Evolutionary conservation across 2,113 vertebrate genomes (phyloP).

Genomic region (mouse (Mus musculus)): DNA sequence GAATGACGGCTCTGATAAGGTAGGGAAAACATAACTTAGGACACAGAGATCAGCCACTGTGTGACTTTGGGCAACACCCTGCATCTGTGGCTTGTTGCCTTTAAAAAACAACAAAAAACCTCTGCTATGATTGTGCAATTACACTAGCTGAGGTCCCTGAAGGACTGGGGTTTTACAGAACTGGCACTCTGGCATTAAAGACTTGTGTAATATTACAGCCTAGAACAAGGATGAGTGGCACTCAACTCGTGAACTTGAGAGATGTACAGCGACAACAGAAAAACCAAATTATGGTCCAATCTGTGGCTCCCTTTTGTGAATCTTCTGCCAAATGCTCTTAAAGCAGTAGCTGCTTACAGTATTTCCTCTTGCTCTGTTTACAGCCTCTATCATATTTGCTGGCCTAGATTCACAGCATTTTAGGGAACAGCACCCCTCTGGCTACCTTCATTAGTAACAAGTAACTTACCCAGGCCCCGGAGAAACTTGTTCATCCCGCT

Average conservation of each 20-base stretch:
- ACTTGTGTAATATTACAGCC: neutral
- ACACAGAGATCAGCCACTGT: neutral
- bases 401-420: neutral
- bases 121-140: neutral
- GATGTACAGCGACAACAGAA: neutral
- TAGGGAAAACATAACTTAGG: neutral
- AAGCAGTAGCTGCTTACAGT: neutral
- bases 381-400: neutral
- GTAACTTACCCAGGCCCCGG: slow-evolving; percentile 95
- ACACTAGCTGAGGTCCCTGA: neutral
- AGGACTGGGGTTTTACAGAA: neutral
- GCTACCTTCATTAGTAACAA: neutral
- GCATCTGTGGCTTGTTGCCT: slow-evolving; percentile 25
- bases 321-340: neutral
- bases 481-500: slow-evolving; percentile 99
- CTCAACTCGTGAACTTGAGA: neutral
- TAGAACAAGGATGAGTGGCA: neutral
- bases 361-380: neutral
- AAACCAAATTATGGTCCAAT: neutral
- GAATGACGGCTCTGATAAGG: neutral
- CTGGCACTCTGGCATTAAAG: neutral
- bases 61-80: slow-evolving; percentile 3
- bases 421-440: neutral
- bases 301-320: slow-evolving; percentile 1
- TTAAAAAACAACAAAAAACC: neutral